These are phyloP conservation scores for Noctua janthe DNA, from an alignment of 2,888 invertebrate species.

Conservation along the genomic window DNA sequence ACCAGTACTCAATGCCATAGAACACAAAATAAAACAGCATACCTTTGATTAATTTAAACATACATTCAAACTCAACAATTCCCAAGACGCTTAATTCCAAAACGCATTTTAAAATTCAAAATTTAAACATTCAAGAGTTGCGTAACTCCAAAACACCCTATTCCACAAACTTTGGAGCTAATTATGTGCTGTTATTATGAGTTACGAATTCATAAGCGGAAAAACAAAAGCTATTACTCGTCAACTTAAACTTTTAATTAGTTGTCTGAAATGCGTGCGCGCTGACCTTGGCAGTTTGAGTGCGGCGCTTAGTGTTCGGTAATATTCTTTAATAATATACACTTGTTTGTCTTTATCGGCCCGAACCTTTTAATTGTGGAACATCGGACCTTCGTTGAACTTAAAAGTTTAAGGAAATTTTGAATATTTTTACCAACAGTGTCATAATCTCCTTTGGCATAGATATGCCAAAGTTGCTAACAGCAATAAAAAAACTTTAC, in stretches of 20 bases:
- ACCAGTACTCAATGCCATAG: background rate
- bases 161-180: slow-evolving; percentile 57
- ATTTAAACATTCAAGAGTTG: slow-evolving; percentile 53
- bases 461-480: background rate
- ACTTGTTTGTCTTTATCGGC: slow-evolving; percentile 17
- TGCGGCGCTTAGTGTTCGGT: slow-evolving; percentile 30
- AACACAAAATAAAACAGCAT: background rate
- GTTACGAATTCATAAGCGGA: slow-evolving; percentile 77
- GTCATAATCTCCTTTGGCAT: background rate
- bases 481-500: background rate
- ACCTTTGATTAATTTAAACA: slow-evolving; percentile 25
- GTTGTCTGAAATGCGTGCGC: slow-evolving; percentile 66
- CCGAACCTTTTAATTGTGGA: background rate
- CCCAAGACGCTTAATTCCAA: slow-evolving; percentile 38
- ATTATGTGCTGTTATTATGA: slow-evolving; percentile 71
- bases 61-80: slow-evolving; percentile 30
- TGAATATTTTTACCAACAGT: background rate
- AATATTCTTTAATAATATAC: slow-evolving; percentile 34
- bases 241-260: slow-evolving; percentile 79
- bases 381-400: background rate
- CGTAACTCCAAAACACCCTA: slow-evolving; percentile 50
- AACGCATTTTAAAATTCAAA: slow-evolving; percentile 48
- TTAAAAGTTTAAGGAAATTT: background rate
- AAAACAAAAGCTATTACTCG: slow-evolving; percentile 79
- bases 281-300: slow-evolving; percentile 58